A percentile compares a stretch with the other conserved stretches of the same genome.
phyloP scores from a whole-genome alignment of 2,888 invertebrate genomes.

The Tetragonisca angustula region DNA sequence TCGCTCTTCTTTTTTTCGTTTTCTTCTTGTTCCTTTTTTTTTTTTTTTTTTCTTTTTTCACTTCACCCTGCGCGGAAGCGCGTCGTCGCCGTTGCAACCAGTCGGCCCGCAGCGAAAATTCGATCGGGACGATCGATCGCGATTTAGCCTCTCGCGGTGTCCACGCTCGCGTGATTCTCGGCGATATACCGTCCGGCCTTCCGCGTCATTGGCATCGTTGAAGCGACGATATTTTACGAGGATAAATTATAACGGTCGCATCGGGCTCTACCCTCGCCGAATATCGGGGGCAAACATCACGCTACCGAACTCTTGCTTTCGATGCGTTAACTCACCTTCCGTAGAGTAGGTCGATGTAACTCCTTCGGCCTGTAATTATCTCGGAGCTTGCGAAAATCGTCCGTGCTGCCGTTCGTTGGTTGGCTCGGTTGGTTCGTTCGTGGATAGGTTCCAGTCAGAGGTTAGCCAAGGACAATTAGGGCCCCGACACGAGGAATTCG shows the following conservation, averaged over 20 bases:
- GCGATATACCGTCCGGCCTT: constrained; percentile 64
- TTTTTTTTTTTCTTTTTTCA: neutral
- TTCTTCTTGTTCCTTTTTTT: neutral
- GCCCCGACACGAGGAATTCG: constrained; percentile 18
- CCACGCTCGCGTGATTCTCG: constrained; percentile 60
- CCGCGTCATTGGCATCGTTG: constrained; percentile 67
- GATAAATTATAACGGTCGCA: constrained; percentile 78
- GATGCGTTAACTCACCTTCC: neutral
- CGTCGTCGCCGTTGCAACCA: neutral
- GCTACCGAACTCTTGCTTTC: constrained; percentile 7
- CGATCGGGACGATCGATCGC: constrained; percentile 37
- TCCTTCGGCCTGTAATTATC: neutral
- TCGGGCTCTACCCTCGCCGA: constrained; percentile 62
- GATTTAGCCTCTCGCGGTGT: constrained; percentile 12
- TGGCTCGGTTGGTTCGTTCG: neutral
- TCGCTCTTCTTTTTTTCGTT: neutral
- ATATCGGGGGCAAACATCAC: constrained; percentile 34
- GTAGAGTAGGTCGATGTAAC: neutral
- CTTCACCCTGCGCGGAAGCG: neutral
- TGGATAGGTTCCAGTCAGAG: neutral
- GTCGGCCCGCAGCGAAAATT: constrained; percentile 40
- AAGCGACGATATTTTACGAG: constrained; percentile 76
- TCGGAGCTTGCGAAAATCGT: neutral
- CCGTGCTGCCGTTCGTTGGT: neutral
- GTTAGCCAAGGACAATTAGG: constrained; percentile 42